Conservation (phyloP, 2,888 invertebrate genomes). For the Cryptus viduatorius region DNA sequence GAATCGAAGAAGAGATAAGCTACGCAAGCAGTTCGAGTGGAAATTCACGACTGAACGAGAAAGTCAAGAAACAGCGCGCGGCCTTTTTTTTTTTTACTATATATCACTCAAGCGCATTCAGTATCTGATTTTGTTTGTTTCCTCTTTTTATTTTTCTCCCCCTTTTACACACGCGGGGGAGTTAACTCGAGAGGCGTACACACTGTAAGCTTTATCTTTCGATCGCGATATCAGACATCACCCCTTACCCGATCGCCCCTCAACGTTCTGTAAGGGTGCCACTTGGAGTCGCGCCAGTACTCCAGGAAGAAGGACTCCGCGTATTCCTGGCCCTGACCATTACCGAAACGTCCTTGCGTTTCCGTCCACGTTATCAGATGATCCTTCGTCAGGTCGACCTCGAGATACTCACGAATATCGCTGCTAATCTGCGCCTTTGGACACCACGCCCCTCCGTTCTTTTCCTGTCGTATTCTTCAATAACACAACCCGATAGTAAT, state of each 20-base stretch:
- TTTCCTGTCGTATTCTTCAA: slow-evolving; percentile 93
- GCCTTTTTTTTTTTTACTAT: slow-evolving; percentile 1
- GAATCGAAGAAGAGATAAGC: slow-evolving; percentile 30
- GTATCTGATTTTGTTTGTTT: slow-evolving; percentile 38
- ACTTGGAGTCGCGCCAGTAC: slow-evolving; percentile 91
- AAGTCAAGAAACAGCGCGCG: neutral
- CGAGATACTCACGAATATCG: slow-evolving; percentile 92
- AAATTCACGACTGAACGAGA: slow-evolving; percentile 18
- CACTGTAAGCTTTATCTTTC: slow-evolving; percentile 13
- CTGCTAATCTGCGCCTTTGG: slow-evolving; percentile 92
- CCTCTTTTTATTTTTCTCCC: slow-evolving; percentile 16
- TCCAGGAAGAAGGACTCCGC: slow-evolving; percentile 94
- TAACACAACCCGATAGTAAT: slow-evolving; percentile 21
- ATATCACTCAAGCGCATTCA: slow-evolving; percentile 28
- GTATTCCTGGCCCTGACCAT: slow-evolving; percentile 95
- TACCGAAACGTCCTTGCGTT: slow-evolving; percentile 96
- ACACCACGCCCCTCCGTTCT: slow-evolving; percentile 97
- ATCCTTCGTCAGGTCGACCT: slow-evolving; percentile 91
- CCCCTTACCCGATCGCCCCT: slow-evolving; percentile 90
- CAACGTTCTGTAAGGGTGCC: slow-evolving; percentile 93
- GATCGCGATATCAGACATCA: slow-evolving; percentile 46
- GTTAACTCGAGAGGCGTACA: slow-evolving; percentile 37
- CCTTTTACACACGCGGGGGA: slow-evolving; percentile 16
- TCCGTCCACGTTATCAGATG: slow-evolving; percentile 94
- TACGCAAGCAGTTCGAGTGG: slow-evolving; percentile 1